Conservation (phyloP, 2,113 vertebrate species). For the Paratilapia polleni region DNA sequence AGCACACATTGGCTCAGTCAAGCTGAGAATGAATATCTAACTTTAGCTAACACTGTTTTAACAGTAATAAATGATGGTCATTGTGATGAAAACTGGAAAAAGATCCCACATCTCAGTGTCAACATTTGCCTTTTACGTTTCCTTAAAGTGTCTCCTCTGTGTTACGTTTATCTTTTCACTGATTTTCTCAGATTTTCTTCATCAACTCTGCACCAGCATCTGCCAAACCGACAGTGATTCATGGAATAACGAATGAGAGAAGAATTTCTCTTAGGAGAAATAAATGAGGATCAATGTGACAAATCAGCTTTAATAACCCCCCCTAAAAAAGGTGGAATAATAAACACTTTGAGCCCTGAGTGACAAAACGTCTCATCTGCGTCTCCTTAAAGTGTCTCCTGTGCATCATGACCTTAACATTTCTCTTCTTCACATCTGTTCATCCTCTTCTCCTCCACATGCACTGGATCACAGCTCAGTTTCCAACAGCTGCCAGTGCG, state of each 20-base stretch:
- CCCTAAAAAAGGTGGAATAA: neutral
- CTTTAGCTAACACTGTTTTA: no score
- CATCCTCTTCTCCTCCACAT: neutral
- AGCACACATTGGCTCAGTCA: neutral
- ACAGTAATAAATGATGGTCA: neutral
- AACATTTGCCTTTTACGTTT: neutral
- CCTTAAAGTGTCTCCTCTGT: neutral
- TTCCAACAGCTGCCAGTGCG: slow-evolving; percentile 47
- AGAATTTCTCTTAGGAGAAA: neutral
- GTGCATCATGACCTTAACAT: neutral
- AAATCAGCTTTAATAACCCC: neutral
- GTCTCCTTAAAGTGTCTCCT: slow-evolving; percentile 6
- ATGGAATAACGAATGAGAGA: neutral
- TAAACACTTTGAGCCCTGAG: neutral
- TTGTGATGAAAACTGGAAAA: neutral
- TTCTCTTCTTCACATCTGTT: neutral
- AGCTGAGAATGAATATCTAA: neutral
- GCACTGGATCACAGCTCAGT: slow-evolving; percentile 1
- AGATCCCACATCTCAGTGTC: neutral
- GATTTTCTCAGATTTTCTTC: neutral
- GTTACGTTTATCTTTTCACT: neutral
- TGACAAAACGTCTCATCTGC: neutral
- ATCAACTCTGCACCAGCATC: neutral
- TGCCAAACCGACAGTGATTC: neutral
- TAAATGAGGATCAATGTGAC: slow-evolving; percentile 6